Evolutionary conservation across 2,888 invertebrate species (phyloP).

Genomic region (Gisinianus flammeolus): DNA sequence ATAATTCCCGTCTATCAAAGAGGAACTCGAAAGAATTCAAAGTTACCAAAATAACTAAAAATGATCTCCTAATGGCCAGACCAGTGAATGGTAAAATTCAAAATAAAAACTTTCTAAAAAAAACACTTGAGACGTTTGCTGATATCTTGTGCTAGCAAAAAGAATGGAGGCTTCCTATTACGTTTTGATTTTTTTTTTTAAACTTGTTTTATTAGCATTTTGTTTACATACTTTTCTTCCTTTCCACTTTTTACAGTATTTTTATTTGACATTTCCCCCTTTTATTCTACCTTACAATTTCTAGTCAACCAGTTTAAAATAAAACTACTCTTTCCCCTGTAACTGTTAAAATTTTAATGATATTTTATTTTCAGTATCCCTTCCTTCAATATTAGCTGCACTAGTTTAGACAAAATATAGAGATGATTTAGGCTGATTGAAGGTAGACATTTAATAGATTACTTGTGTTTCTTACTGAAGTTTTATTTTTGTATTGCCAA

Average conservation of each 20-base stretch:
- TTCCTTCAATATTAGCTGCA: too few relatives aligned
- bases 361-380: too few relatives aligned
- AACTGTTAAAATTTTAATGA: too few relatives aligned
- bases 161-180: background rate
- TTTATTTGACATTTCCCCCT: too few relatives aligned
- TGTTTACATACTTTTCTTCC: background rate
- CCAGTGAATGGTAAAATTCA: conserved; percentile 51
- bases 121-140: background rate
- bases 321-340: too few relatives aligned
- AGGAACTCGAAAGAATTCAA: conserved; percentile 35
- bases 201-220: background rate
- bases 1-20: conserved; percentile 10
- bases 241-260: background rate
- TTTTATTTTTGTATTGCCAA: too few relatives aligned
- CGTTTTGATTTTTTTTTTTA: background rate
- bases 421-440: too few relatives aligned
- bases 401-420: too few relatives aligned
- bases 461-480: too few relatives aligned
- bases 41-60: conserved; percentile 55
- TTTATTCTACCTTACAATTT: too few relatives aligned
- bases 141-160: background rate
- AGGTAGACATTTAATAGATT: too few relatives aligned
- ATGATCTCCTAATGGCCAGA: conserved; percentile 55
- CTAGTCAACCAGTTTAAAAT: too few relatives aligned
- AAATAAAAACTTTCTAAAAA: background rate